Conservation (phyloP, 2,888 invertebrate genomes). For the Drosophila nigricruria region DNA sequence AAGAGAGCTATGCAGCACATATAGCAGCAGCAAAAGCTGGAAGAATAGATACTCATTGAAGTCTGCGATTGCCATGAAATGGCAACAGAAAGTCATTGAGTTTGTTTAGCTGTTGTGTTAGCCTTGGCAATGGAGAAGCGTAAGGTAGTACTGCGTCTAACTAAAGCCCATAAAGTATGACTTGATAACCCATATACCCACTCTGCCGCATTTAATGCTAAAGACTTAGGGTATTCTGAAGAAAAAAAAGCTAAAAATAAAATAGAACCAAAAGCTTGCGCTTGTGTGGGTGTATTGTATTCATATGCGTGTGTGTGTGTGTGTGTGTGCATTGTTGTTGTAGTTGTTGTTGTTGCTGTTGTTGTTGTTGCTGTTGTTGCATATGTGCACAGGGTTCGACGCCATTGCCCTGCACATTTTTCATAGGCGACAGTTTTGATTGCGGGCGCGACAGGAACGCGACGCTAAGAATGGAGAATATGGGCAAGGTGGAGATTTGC, state of each 20-base stretch:
- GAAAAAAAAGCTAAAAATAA: slow-evolving; percentile 12
- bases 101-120: neutral
- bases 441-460: slow-evolving; percentile 51
- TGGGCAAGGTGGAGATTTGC: slow-evolving; percentile 48
- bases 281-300: slow-evolving; percentile 9
- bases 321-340: slow-evolving; percentile 7
- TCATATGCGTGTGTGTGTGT: slow-evolving; percentile 10
- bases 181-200: neutral
- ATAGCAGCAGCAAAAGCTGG: too few relatives aligned
- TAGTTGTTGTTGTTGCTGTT: neutral
- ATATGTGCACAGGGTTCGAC: slow-evolving; percentile 53
- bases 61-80: neutral
- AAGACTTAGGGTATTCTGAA: slow-evolving; percentile 1
- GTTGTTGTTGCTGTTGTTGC: slow-evolving; percentile 25
- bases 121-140: neutral
- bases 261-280: slow-evolving; percentile 6
- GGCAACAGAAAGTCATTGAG: neutral
- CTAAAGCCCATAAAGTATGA: too few relatives aligned
- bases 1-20: neutral
- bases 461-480: slow-evolving; percentile 26
- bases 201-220: neutral
- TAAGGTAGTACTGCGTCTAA: too few relatives aligned
- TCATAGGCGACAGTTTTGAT: slow-evolving; percentile 81
- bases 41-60: neutral
- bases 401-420: slow-evolving; percentile 78